Evolutionary conservation across 2,888 invertebrate species (phyloP), one percentile per base, ranked within the genome.

Genomic region (Thereva nobilitata): DNA sequence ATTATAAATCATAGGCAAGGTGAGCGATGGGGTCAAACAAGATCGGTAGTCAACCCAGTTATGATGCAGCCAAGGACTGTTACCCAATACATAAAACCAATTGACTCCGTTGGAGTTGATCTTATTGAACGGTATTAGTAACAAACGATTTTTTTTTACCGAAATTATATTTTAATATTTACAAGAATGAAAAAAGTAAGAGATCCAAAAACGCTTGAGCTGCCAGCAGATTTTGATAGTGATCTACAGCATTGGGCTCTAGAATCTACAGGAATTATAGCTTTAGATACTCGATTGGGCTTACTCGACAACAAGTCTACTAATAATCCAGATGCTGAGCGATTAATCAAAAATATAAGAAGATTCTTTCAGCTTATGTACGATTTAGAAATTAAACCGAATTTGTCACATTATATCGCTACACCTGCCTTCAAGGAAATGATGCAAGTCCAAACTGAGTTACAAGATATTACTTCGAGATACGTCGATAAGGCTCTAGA

Each of bases 21-120:
- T 0, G 87, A 84, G 12, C 78, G 85, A 71, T 89, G 89, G 89
- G 84, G 86, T 35, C 82, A 85, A 52, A 83, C 88, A 66, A 82
- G 89, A n/a, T 83, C 84, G 1, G 86, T 84, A 70, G 86, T 87
- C 0, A 88, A 89, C 74, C 86, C 86, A 64, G 82, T 86, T 38
- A 80, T 89, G 76, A 79, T 89, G 78, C 84, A 86, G 72, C 86
- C 87, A 0, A 85, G 85, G 72, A 75, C 82, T 49, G 79, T 84
- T 0, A 83, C 83, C 73, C 74, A 83, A 0, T 85, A 86, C 67
- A 76, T 80, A 5, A 78, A 82, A 6, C 80, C 77, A 6, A 78
- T 86, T 68, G 82, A 83, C 37, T 80, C 82, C 67, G 83, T 85
- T 37, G 82, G 84, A 42, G 74, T 65, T 4, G 74, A 76, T 40